Base-by-base conservation (phyloP, 2,113 vertebrate species). In the Chaetodon trifascialis region DNA sequence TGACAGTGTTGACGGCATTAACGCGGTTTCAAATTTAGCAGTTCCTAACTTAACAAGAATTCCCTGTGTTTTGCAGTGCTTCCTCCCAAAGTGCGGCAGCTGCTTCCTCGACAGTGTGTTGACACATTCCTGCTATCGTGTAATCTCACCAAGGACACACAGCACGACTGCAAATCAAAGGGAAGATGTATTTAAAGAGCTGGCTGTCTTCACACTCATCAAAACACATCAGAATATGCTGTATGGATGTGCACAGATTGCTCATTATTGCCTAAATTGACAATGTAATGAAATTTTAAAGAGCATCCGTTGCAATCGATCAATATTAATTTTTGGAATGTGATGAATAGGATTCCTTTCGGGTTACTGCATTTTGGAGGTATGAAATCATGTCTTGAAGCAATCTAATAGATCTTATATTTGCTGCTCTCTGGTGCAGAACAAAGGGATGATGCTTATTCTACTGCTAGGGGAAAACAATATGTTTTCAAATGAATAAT, bases 281-380 rank as follows among this genome's bases (percentile, higher is more conserved):
- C 42, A 47, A 5, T 44, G 55, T 55, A 83, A 59, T 77, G 51
- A 16, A 16, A 80, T 76, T 75, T 73, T 52, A 30, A 70, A 80
- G 23, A 51, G 63, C 21, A 60, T 12, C 25, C 30, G 52, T 21
- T 66, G 12, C 44, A 67, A 73, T 30, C 60, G 83, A 88, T 90
- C 83, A 80, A 83, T 85, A 81, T 63, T 7, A 71, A 82, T 88
- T 70, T 55, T 72, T 72, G 21, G 11, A 62, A 54, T 51, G 75
- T 63, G 52, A 79, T 82, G 40, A 65, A 76, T 1, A 40, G 44
- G 65, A 66, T 62, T 84, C 47, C 60, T 80, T 78, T 10, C 52
- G 46, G 40, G 51, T n/a, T 66, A 46, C 46, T 66, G 78, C 21
- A 67, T 76, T 85, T 69, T 49, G 17, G 52, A 76, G 67, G 19